A percentile compares a stretch with the other conserved stretches of the same genome.
phyloP scores from a whole-genome alignment of 2,797 vertebrate genomes.

The Tamandua tetradactyla region DNA sequence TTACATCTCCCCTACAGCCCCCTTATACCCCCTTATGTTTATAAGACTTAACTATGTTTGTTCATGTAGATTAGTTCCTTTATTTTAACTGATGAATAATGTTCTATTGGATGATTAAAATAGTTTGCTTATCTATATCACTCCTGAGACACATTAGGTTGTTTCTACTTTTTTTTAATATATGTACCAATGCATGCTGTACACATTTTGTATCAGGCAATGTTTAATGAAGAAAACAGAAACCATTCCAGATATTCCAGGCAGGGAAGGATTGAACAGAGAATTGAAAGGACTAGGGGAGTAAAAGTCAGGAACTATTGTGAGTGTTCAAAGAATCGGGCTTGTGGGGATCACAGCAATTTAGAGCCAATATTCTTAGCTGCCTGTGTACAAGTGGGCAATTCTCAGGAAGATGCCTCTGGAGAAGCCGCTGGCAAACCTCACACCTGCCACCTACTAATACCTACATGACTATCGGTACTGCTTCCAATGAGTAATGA shows the following conservation, averaged over 20 bases:
- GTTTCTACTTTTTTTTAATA: neutral
- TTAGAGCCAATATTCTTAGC: neutral
- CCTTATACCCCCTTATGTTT: neutral
- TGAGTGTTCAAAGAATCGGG: neutral
- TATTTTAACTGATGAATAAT: neutral
- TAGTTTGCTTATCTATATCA: neutral
- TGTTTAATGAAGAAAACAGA: neutral
- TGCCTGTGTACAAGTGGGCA: neutral
- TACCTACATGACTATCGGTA: neutral
- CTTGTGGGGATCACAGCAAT: neutral
- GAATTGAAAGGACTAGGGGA: neutral
- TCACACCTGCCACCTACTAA: neutral
- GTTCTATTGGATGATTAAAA: neutral
- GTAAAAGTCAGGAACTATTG: neutral
- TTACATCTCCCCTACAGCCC: neutral
- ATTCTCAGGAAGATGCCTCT: neutral
- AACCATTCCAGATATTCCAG: too few species aligned
- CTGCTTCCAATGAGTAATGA: neutral
- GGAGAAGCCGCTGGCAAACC: neutral
- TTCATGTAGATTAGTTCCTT: neutral
- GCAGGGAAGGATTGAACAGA: neutral
- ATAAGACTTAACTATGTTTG: neutral
- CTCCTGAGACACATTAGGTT: neutral
- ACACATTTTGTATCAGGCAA: neutral
- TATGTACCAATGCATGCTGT: neutral